phyloP scores from a whole-genome alignment of 2,888 invertebrate species.

The Mystacides longicornis region DNA sequence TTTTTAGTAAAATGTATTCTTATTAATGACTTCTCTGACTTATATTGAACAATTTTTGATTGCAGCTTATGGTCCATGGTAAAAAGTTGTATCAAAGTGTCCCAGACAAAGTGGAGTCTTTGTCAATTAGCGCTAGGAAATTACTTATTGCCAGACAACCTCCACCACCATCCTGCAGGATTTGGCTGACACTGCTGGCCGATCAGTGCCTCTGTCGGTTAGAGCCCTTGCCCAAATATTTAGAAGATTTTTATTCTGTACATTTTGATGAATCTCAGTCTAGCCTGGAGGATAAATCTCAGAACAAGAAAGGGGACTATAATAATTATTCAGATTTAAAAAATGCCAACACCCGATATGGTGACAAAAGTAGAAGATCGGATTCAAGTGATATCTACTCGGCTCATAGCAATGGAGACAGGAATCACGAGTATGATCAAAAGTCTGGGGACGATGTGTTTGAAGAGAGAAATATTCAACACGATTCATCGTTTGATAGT shows the following conservation, averaged over 20 bases:
- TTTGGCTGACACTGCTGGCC: slow-evolving; percentile 22
- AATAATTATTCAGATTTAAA: slow-evolving; percentile 6
- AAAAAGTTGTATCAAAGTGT: slow-evolving; percentile 17
- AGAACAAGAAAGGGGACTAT: neutral
- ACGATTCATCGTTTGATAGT: slow-evolving; percentile 16
- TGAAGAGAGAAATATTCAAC: slow-evolving; percentile 14
- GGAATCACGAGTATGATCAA: neutral
- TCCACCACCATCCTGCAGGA: slow-evolving; percentile 15
- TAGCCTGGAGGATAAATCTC: neutral
- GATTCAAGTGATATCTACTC: slow-evolving; percentile 25
- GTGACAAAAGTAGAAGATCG: slow-evolving; percentile 14
- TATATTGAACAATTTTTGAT: too few relatives aligned
- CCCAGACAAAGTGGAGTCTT: slow-evolving; percentile 20
- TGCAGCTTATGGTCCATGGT: slow-evolving; percentile 24
- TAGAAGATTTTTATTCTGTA: slow-evolving; percentile 23
- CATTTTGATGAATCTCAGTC: slow-evolving; percentile 20
- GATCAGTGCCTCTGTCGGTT: slow-evolving; percentile 23
- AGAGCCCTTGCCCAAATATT: slow-evolving; percentile 22
- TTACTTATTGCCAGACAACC: slow-evolving; percentile 20
- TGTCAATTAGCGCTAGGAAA: slow-evolving; percentile 21
- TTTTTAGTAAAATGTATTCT: too few relatives aligned
- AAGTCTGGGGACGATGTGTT: slow-evolving; percentile 18
- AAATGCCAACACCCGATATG: slow-evolving; percentile 2
- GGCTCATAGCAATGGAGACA: slow-evolving; percentile 21
- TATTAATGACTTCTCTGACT: too few relatives aligned